Base-by-base conservation (phyloP, 2,113 vertebrate species). In the Lepisosteus osseus region DNA sequence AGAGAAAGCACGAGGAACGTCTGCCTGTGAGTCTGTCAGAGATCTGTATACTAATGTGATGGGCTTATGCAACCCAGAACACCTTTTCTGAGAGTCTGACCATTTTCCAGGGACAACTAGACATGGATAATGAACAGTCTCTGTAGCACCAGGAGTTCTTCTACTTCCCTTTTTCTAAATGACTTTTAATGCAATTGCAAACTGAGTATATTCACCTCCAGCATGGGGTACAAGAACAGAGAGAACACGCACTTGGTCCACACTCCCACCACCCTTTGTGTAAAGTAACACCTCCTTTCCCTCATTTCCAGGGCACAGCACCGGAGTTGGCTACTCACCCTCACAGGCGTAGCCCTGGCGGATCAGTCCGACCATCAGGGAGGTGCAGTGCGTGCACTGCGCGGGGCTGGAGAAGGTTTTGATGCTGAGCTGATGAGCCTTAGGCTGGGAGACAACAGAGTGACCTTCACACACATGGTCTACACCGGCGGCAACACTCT, bases 261-360 rank as follows among this genome's bases (percentile, higher is more conserved):
- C 29, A 29, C 29, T 29, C 29, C 29, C 29, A 29, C 29, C 29
- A 29, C 29, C 29, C 29, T 29, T 2, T 29, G 29, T 29, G 29
- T 2, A 29, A 29, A 29, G 29, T 29, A 29, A 29, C 29, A 29
- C 29, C 29, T 29, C 29, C 29, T 29, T 1, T 29, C 29, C 29
- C 29, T 29, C 29, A 29, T 29, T 29, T 29, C 29, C 29, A 29
- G 55, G 15, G 54, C 14, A 45, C 12, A 29, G 43, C 13, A 3
- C 40, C 17, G 3, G 1, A 0, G 57, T 12, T 13, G 73, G 17
- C 41, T 73, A 86, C 93, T 88, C 82, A 99, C 97, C 97, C 43
- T 99, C 97, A 0, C 97, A 99, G 82, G 94, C 93, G 14, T 94
- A 98, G 55, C 97, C 97, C 86, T 99, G 97, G 11, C 97, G 90